phyloP scores from a whole-genome alignment of 2,888 invertebrate genomes.

The Catocala nupta region DNA sequence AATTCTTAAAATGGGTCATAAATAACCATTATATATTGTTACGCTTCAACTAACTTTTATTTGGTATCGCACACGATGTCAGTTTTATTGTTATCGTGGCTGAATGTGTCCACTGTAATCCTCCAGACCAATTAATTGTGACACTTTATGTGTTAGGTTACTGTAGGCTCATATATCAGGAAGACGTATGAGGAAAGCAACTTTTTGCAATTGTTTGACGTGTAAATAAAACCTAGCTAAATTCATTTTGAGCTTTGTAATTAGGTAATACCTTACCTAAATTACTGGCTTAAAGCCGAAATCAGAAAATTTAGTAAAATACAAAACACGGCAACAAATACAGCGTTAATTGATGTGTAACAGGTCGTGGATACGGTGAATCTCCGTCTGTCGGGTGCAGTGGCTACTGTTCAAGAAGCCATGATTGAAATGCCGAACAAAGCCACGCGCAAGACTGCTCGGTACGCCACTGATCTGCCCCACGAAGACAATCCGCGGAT shows the following conservation, averaged over 20 bases:
- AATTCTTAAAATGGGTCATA: neutral
- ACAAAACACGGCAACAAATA: no score
- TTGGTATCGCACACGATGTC: neutral
- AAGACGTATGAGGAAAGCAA: no score
- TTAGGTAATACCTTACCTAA: no score
- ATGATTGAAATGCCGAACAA: slow-evolving; percentile 88
- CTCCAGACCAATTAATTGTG: neutral
- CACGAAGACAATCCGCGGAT: slow-evolving; percentile 90
- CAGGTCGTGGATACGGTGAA: slow-evolving; percentile 91
- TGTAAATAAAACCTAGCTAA: no score
- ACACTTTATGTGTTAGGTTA: neutral
- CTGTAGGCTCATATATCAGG: no score
- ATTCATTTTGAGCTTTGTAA: no score
- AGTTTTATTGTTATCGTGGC: neutral
- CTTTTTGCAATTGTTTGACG: no score
- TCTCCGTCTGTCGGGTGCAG: slow-evolving; percentile 90
- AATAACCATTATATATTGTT: neutral
- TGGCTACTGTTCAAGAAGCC: slow-evolving; percentile 90
- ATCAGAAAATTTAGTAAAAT: no score
- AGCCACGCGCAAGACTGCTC: slow-evolving; percentile 69
- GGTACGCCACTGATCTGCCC: slow-evolving; percentile 87
- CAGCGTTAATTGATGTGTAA: slow-evolving; percentile 9
- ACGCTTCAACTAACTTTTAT: neutral
- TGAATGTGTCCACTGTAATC: neutral
- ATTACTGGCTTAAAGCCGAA: no score